Percentiles rank a stretch among this genome's conserved stretches.
These are phyloP conservation scores for Seriola rivoliana DNA, from an alignment of 2,113 vertebrate genomes.

Conservation along the genomic window DNA sequence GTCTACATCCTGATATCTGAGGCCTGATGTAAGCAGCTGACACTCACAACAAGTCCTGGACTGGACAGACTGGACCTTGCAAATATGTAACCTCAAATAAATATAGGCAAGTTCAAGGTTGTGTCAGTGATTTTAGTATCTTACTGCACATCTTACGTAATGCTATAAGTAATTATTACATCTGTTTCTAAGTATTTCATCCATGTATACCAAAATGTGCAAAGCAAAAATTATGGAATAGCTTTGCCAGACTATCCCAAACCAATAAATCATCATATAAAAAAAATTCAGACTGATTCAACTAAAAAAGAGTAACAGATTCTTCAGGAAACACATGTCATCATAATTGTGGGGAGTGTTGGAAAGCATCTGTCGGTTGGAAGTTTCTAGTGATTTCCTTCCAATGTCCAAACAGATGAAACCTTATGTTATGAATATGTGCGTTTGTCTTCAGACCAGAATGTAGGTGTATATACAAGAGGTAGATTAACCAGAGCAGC, in stretches of 20 bases:
- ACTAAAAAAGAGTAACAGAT: neutral
- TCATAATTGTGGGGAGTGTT: neutral
- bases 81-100: neutral
- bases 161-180: neutral
- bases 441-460: neutral
- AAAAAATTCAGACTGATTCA: neutral
- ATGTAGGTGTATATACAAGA: neutral
- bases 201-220: too few relatives aligned
- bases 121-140: neutral
- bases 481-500: neutral
- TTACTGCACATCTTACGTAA: neutral
- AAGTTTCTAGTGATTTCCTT: constrained; percentile 8
- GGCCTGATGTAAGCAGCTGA: too few relatives aligned
- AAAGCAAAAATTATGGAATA: neutral
- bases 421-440: neutral
- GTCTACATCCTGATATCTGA: too few relatives aligned
- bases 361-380: constrained; percentile 6
- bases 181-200: neutral
- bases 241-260: neutral
- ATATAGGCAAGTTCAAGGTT: neutral
- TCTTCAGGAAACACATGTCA: neutral
- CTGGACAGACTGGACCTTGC: too few relatives aligned
- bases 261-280: neutral
- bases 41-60: too few relatives aligned
- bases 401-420: constrained; percentile 34